phyloP scores from a whole-genome alignment of 2,888 invertebrate species.

The Drosophila heteroneura region DNA sequence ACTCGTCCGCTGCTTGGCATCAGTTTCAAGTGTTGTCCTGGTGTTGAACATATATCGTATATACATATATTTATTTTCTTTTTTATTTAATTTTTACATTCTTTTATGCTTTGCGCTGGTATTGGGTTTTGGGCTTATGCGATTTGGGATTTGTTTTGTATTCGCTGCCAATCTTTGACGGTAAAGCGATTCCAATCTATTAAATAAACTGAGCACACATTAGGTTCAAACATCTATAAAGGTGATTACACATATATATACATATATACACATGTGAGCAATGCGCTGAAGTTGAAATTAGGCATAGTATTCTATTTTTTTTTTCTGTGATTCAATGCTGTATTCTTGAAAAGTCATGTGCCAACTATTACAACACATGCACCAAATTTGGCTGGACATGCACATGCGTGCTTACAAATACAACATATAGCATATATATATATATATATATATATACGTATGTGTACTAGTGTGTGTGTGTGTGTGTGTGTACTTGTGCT shows the following conservation, averaged over 20 bases:
- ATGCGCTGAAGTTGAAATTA: constrained; percentile 15
- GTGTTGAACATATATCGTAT: constrained; percentile 35
- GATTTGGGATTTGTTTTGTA: constrained; percentile 60
- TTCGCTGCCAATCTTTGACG: constrained; percentile 21
- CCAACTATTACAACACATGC: constrained; percentile 67
- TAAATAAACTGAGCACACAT: constrained; percentile 32
- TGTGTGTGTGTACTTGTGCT: constrained; percentile 40
- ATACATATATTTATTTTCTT: constrained; percentile 19
- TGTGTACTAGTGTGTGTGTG: constrained; percentile 9
- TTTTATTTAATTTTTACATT: constrained; percentile 61
- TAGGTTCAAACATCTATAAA: constrained; percentile 4
- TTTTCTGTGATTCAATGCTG: constrained; percentile 11
- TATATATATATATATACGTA: neutral
- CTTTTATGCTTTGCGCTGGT: constrained; percentile 29
- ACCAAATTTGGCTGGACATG: constrained; percentile 44
- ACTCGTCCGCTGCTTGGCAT: constrained; percentile 49
- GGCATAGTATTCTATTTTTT: neutral
- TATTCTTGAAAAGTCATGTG: constrained; percentile 63
- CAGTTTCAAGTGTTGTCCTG: constrained; percentile 62
- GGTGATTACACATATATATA: neutral
- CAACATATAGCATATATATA: neutral
- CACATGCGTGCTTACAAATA: constrained; percentile 16
- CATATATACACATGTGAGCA: neutral
- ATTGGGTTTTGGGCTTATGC: constrained; percentile 38
- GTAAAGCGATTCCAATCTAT: constrained; percentile 44